Percentiles rank a stretch among this genome's conserved stretches.
These are phyloP conservation scores for Gordius sp. DNA, from an alignment of 2,888 invertebrate genomes.

Conservation along the genomic window DNA sequence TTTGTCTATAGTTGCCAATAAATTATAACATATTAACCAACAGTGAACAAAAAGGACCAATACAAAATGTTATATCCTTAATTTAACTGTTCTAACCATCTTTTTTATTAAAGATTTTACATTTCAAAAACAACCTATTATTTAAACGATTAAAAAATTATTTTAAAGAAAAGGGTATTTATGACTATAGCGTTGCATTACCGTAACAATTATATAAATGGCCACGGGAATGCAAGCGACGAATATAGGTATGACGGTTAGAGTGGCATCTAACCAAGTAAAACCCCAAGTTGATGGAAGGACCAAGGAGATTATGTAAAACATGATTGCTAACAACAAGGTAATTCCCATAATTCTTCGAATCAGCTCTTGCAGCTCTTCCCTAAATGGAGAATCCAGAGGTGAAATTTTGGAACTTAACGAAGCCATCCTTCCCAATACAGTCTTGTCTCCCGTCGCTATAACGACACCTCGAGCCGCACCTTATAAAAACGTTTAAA, in stretches of 20 bases:
- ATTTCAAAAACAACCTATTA: too few species aligned
- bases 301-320: too few species aligned
- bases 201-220: constrained; percentile 10
- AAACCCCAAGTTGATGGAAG: too few species aligned
- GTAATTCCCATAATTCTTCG: neutral
- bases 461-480: neutral
- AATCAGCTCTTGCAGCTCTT: neutral
- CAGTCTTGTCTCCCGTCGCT: neutral
- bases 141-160: too few species aligned
- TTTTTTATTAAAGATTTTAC: too few species aligned
- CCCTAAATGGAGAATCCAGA: neutral
- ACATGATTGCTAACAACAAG: neutral
- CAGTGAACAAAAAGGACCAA: too few species aligned
- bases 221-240: neutral
- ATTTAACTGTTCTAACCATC: too few species aligned
- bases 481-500: neutral
- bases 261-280: neutral
- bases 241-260: neutral
- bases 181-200: too few species aligned
- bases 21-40: too few species aligned
- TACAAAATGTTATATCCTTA: too few species aligned
- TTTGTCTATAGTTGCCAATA: too few species aligned
- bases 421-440: neutral
- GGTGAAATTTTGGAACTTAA: neutral
- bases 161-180: too few species aligned